These are phyloP conservation scores for Megamerina dolium DNA, from an alignment of 2,888 invertebrate genomes.

Conservation along the genomic window DNA sequence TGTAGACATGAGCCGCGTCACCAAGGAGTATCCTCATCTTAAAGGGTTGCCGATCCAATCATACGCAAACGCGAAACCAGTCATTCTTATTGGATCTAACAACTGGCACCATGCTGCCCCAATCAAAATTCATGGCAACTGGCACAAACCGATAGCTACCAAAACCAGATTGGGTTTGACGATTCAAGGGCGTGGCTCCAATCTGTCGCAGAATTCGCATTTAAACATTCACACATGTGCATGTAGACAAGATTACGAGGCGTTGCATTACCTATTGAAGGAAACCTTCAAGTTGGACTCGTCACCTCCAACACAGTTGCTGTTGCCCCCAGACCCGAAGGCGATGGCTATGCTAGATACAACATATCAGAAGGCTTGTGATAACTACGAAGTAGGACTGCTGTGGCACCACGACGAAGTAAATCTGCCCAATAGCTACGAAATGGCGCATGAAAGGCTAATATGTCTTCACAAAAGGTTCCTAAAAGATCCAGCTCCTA, in stretches of 20 bases:
- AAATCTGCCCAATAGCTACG: too few species aligned
- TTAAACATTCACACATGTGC: constrained; percentile 12
- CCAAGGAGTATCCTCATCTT: constrained; percentile 1
- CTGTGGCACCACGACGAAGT: constrained; percentile 1
- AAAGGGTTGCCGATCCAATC: too few species aligned
- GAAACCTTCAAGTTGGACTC: too few species aligned
- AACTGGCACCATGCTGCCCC: constrained; percentile 12
- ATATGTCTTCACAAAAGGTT: constrained; percentile 1
- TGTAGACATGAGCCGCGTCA: not conserved
- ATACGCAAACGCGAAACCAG: too few species aligned
- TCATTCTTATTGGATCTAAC: too few species aligned
- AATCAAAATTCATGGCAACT: constrained; percentile 8
- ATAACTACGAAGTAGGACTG: constrained; percentile 3
- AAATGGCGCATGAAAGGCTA: too few species aligned
- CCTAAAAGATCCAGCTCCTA: not conserved
- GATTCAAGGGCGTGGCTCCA: constrained; percentile 1
- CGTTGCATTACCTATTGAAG: too few species aligned
- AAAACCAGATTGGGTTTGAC: constrained; percentile 14
- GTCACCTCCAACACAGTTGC: not conserved
- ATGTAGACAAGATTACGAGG: constrained; percentile 6
- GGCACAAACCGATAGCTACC: constrained; percentile 9
- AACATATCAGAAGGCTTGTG: too few species aligned
- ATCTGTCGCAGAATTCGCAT: not conserved
- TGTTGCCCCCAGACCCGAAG: not conserved
- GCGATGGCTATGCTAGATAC: not conserved